A percentile compares a stretch with the other conserved stretches of the same genome.
These are phyloP conservation scores for Notothenia coriiceps DNA, from an alignment of 2,113 vertebrate species.

Conservation along the genomic window DNA sequence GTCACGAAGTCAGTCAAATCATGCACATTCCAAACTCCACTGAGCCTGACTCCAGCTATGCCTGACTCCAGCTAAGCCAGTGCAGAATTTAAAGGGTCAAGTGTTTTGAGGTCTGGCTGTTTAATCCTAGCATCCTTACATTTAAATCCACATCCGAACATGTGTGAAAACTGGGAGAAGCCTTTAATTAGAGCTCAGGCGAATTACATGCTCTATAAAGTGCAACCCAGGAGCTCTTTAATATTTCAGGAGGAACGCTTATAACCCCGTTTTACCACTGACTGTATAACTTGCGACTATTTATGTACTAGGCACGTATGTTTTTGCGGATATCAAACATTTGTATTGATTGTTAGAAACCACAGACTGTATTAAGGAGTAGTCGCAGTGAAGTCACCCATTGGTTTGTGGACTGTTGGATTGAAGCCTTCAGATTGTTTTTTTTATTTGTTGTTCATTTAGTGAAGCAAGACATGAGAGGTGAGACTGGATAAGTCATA, in stretches of 20 bases:
- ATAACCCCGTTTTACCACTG: constrained; percentile 28
- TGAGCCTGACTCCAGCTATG: constrained; percentile 30
- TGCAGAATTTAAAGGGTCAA: constrained; percentile 37
- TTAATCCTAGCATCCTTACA: constrained; percentile 34
- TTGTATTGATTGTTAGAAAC: neutral
- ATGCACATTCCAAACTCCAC: constrained; percentile 37
- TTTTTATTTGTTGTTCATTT: too few species aligned
- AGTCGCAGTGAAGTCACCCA: too few species aligned
- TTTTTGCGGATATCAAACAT: neutral
- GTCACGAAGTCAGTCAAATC: neutral
- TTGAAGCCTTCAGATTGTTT: too few species aligned
- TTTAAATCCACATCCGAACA: constrained; percentile 51
- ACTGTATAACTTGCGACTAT: constrained; percentile 13
- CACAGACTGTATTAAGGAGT: too few species aligned
- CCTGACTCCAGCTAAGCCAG: constrained; percentile 13
- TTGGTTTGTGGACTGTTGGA: too few species aligned
- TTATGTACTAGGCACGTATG: constrained; percentile 7
- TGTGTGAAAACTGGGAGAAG: constrained; percentile 53
- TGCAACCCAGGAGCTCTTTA: constrained; percentile 42
- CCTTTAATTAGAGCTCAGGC: constrained; percentile 53
- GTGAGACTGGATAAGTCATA: too few species aligned
- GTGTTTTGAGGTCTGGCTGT: constrained; percentile 28
- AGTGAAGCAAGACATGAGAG: too few species aligned
- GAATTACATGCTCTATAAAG: constrained; percentile 59
- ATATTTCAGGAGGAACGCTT: constrained; percentile 8